Conservation (phyloP, 2,888 invertebrate species). For the Agrotis segetum region DNA sequence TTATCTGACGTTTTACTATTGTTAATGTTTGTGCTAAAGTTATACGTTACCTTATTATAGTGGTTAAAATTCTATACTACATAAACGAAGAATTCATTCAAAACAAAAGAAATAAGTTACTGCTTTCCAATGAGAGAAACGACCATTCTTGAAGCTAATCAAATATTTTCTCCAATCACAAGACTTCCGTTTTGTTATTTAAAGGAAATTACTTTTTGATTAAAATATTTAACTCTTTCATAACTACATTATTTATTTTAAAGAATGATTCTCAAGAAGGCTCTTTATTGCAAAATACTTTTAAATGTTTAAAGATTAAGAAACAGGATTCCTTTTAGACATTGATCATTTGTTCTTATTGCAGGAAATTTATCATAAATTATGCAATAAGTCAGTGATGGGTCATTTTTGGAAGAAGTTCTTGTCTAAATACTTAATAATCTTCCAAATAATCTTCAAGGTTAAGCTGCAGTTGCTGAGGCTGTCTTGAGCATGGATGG, state of each 20-base stretch:
- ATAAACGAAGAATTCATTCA: too few relatives aligned
- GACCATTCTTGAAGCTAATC: slow-evolving; percentile 31
- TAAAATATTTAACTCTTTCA: slow-evolving; percentile 34
- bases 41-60: too few relatives aligned
- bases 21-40: too few relatives aligned
- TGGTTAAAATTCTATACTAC: too few relatives aligned
- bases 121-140: slow-evolving; percentile 14
- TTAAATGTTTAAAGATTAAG: slow-evolving; percentile 11
- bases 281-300: slow-evolving; percentile 12
- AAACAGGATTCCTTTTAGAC: slow-evolving; percentile 27
- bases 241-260: slow-evolving; percentile 17
- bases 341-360: neutral
- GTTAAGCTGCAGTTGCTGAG: too few relatives aligned
- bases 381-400: slow-evolving; percentile 6
- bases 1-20: too few relatives aligned
- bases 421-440: too few relatives aligned
- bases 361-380: neutral
- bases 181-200: slow-evolving; percentile 19
- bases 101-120: slow-evolving; percentile 5
- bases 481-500: too few relatives aligned
- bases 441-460: too few relatives aligned
- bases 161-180: slow-evolving; percentile 45
- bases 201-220: slow-evolving; percentile 55
- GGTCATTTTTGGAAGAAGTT: neutral
- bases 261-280: slow-evolving; percentile 5